Percentiles rank a stretch among this genome's conserved stretches.
phyloP scores from a whole-genome alignment of 2,113 vertebrate species.

The Amazona vittata region DNA sequence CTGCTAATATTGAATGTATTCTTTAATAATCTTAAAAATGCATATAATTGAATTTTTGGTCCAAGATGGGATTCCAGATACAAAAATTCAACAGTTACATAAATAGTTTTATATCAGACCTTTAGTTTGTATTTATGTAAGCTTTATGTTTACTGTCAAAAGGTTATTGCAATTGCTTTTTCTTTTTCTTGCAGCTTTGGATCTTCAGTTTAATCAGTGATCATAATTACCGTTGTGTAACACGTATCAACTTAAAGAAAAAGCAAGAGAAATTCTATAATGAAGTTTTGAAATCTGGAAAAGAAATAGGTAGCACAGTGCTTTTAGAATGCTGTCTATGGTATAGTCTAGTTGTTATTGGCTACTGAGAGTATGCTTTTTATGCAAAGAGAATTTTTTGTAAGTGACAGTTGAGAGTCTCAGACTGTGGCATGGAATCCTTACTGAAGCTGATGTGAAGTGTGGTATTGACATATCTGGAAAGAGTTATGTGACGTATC shows the following conservation, averaged over 20 bases:
- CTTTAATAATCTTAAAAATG: not conserved
- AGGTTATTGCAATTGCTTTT: not conserved
- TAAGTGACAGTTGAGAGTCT: not conserved
- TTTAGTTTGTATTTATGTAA: not conserved
- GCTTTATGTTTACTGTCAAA: not conserved
- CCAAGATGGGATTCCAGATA: not conserved
- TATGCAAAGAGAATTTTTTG: not conserved
- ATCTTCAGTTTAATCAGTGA: slow-evolving; percentile 80
- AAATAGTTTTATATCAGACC: not conserved
- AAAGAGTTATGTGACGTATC: not conserved
- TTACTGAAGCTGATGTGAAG: not conserved
- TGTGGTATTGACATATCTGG: not conserved
- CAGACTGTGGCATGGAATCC: not conserved
- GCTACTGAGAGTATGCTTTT: not conserved
- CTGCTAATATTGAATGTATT: not conserved
- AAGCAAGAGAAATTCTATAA: slow-evolving; percentile 71
- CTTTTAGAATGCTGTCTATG: not conserved
- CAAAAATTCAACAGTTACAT: not conserved
- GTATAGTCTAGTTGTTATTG: not conserved
- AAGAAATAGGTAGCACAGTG: slow-evolving; percentile 48
- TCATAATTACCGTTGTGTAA: slow-evolving; percentile 76
- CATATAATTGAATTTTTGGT: not conserved
- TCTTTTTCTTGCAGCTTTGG: slow-evolving; percentile 80
- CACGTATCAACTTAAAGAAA: slow-evolving; percentile 80
- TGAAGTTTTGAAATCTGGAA: not conserved